Conservation (phyloP, 2,797 vertebrate genomes). For the Pangasius macronema region DNA sequence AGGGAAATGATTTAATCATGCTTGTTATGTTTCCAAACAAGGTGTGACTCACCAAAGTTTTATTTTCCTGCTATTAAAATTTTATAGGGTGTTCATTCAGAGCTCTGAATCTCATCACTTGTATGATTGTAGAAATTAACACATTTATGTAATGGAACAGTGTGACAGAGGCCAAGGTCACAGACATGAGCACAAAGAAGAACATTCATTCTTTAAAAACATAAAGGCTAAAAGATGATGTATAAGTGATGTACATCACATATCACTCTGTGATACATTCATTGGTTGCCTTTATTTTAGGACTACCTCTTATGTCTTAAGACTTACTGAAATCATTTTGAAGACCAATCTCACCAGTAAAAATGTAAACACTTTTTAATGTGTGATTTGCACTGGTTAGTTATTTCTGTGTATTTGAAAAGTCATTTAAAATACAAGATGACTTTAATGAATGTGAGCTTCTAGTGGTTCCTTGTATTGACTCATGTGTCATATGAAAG, state of each 20-base stretch:
- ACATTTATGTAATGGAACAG: background rate
- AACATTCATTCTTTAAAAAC: background rate
- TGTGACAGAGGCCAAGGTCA: background rate
- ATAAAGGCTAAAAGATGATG: background rate
- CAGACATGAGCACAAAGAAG: background rate
- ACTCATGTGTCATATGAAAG: conserved; percentile 53
- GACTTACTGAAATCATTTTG: background rate
- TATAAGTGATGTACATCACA: background rate
- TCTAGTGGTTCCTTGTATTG: conserved; percentile 52
- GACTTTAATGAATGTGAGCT: conserved; percentile 43
- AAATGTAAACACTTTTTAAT: background rate
- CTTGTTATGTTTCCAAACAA: conserved; percentile 18
- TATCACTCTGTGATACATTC: background rate
- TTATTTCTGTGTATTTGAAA: background rate
- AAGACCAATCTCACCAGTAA: background rate
- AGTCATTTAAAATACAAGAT: conserved; percentile 1
- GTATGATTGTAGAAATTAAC: background rate
- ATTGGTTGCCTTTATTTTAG: background rate
- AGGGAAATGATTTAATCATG: conserved; percentile 54
- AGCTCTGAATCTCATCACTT: conserved; percentile 5
- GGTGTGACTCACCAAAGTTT: background rate
- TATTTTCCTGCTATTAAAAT: conserved; percentile 3
- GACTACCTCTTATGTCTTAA: background rate
- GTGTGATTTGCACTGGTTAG: background rate
- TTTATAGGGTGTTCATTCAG: background rate